A percentile compares a stretch with the other conserved stretches of the same genome.
Evolutionary conservation across 1,140 invertebrate species (phyloP).

Genomic region (Planococcus citri): DNA sequence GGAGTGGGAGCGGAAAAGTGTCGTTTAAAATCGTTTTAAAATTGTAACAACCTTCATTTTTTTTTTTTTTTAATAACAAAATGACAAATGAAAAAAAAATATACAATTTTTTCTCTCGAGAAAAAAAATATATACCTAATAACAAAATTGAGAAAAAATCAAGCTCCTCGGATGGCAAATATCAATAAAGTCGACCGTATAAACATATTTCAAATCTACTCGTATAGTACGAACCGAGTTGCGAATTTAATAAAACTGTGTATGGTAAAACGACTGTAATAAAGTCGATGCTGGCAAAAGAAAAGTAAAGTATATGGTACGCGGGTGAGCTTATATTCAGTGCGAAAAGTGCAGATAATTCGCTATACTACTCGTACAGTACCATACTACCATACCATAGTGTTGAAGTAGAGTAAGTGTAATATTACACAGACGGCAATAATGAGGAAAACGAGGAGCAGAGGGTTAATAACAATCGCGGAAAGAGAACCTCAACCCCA

Average conservation of each 20-base stretch:
- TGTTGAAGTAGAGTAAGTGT: conserved; percentile 16
- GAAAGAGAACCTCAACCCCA: conserved; percentile 17
- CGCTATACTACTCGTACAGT: no score
- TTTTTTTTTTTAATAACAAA: no score
- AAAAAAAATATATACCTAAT: no score
- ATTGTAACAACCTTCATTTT: no score
- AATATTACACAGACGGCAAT: conserved; percentile 19
- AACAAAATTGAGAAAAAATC: neutral
- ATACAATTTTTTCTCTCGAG: no score
- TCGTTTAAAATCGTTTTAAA: no score
- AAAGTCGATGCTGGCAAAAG: conserved; percentile 10
- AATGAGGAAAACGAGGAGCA: conserved; percentile 1
- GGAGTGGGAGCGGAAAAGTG: no score
- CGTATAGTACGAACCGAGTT: no score
- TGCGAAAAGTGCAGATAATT: conserved; percentile 16
- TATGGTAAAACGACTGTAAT: conserved; percentile 12
- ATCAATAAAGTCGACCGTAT: neutral
- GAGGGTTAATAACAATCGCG: conserved; percentile 19
- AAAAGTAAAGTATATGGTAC: neutral
- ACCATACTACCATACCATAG: no score
- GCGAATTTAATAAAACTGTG: conserved; percentile 12
- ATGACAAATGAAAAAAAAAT: no score
- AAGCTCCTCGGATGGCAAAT: neutral
- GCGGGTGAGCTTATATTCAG: no score
- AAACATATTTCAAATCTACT: conserved; percentile 4